These are phyloP conservation scores for Neosilurus mollespiculum DNA, from an alignment of 2,797 vertebrate genomes.

Conservation along the genomic window DNA sequence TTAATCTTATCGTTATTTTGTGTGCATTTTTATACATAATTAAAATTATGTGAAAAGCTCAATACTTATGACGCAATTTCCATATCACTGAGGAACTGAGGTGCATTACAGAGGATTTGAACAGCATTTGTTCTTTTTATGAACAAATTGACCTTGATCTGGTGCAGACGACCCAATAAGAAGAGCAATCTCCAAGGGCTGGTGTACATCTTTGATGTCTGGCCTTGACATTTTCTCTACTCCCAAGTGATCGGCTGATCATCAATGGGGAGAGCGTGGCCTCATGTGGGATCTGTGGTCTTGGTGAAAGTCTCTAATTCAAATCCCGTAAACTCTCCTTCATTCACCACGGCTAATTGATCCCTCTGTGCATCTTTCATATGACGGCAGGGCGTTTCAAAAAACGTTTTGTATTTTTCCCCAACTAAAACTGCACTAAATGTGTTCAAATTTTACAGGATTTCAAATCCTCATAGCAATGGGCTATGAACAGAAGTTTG, in stretches of 20 bases:
- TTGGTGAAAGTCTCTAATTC: constrained; percentile 60
- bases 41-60: not conserved
- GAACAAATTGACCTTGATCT: not conserved
- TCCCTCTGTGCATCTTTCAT: constrained; percentile 57
- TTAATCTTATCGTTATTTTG: not conserved
- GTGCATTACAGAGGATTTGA: not conserved
- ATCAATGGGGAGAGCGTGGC: constrained; percentile 21
- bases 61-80: too few relatives aligned
- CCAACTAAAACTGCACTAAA: constrained; percentile 1
- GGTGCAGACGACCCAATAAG: too few relatives aligned
- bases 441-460: constrained; percentile 31
- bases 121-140: not conserved
- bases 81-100: too few relatives aligned
- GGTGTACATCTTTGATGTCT: constrained; percentile 47
- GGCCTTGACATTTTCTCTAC: constrained; percentile 36
- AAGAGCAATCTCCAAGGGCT: not conserved
- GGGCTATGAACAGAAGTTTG: not conserved
- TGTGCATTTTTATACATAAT: not conserved
- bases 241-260: constrained; percentile 41
- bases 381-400: constrained; percentile 35
- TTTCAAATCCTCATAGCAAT: not conserved
- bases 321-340: constrained; percentile 50
- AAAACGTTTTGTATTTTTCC: not conserved
- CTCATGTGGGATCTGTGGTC: constrained; percentile 25
- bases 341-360: constrained; percentile 60